Evolutionary conservation across 2,113 vertebrate genomes (phyloP), one percentile per base, ranked within the genome.

Genomic region (Perognathus longimembris): DNA sequence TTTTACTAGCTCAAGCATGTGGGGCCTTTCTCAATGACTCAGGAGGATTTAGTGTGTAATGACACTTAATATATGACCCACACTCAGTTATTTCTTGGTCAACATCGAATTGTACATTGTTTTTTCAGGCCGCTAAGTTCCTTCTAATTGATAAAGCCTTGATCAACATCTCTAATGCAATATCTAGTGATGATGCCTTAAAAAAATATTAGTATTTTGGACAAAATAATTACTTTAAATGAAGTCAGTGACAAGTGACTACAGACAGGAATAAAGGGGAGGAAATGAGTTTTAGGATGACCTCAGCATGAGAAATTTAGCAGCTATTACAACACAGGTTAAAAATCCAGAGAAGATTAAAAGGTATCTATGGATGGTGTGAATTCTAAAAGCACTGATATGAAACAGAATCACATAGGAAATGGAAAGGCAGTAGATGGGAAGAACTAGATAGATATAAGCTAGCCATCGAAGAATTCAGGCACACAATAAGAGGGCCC

Each of bases 401-500:
- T 71, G 93, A 95, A 96, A 94, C 91, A 64, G 93, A 95, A 96
- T 92, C 67, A 17, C 94, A 74, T 7, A 89, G 54, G 90, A 97
- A 95, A 95, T 30, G 95, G 87, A 96, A 96, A 87, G 95, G 63
- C 59, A 8, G 21, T 40, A 94, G 75, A 92, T 74, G 92, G 80
- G 95, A 96, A 97, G 73, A 66, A 90, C n/a, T n/a, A n/a, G n/a
- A 70, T 12, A 96, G 81, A 90, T 93, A 93, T 57, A 84, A 95
- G 38, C 38, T 45, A 88, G 50, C 14, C 83, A 80, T 92, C 32
- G 88, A 94, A 70, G 36, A 89, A n/a, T 84, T 18, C 66, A 75
- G 24, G 64, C 63, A 79, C 50, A 94, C 92, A 93, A 7, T 92
- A 94, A 91, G 20, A 63, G 7, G 64, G 64, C 7, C 42, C 85